Evolutionary conservation across 2,113 vertebrate genomes (phyloP), one percentile per base, ranked within the genome.

Genomic region (Phylloscopus trochiloides): DNA sequence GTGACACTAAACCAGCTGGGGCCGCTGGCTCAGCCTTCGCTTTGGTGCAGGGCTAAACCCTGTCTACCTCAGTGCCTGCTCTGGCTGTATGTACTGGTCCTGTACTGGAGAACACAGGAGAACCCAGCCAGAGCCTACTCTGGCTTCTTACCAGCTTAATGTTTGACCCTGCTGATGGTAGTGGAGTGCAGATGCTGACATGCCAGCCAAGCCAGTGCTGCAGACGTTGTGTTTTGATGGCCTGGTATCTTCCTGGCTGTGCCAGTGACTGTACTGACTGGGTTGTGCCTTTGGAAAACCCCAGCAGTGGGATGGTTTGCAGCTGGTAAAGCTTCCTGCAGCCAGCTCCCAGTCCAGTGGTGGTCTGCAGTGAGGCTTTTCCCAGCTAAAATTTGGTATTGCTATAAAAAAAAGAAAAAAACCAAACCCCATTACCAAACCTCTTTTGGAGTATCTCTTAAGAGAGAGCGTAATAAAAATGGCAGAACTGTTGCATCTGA

Each of bases 161-260:
- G 86, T 86, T 86, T 93, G 50, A 57, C 55, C 11, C 4, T 5
- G 32, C 31, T 70, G 61, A 29, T 61, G 5, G 11, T 78, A 32
- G 57, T 45, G 74, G 38, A 34, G 34, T 74, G 25, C 32, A 79
- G 42, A 65, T 19, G 15, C n/a, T 20, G 7, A 18, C 6, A 1
- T 47, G 66, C 11, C 3, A 28, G 66, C 45, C 36, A 68, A 83
- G 22, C 40, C 20, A 8, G 25, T 66, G 17, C 51, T 75, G 58
- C 22, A 71, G 36, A 22, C 5, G 1, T 17, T 1, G 4, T 1
- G 0, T 76, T 54, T 48, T 61, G 9, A 38, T 61, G 52, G 38
- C 38, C 15, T 58, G 48, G 38, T 78, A 34, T n/a, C 57, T 66
- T 70, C 42, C 54, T 73, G 12, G 19, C 29, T 63, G 31, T 73